phyloP scores from a whole-genome alignment of 2,113 vertebrate species.

The Oxyruncus cristatus region DNA sequence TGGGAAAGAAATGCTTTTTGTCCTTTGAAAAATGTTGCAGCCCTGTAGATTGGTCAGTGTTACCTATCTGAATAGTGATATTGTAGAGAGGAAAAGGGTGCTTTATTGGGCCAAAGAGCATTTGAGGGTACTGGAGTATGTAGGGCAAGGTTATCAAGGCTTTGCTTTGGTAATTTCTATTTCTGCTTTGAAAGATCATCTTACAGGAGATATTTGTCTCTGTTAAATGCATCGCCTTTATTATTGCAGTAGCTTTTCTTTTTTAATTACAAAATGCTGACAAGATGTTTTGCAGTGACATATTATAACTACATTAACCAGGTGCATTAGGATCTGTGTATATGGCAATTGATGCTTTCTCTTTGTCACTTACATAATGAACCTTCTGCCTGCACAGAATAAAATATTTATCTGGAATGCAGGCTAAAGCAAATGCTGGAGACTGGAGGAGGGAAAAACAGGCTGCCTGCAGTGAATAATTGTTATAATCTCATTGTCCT shows the following conservation, averaged over 20 bases:
- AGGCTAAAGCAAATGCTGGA: constrained; percentile 40
- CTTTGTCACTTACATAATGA: constrained; percentile 62
- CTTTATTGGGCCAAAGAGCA: constrained; percentile 48
- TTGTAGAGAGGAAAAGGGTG: constrained; percentile 32
- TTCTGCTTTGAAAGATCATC: constrained; percentile 42
- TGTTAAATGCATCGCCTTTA: constrained; percentile 27
- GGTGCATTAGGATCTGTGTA: constrained; percentile 47
- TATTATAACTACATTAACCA: constrained; percentile 60
- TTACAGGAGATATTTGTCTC: constrained; percentile 16
- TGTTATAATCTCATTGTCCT: constrained; percentile 69
- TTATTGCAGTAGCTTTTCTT: constrained; percentile 45
- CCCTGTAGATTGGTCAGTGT: constrained; percentile 42
- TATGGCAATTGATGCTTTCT: constrained; percentile 30
- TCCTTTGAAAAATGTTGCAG: constrained; percentile 43
- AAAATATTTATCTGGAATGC: constrained; percentile 62
- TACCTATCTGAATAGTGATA: constrained; percentile 44
- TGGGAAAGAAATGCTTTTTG: constrained; percentile 31
- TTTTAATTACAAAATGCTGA: constrained; percentile 59
- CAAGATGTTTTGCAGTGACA: constrained; percentile 49
- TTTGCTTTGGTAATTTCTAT: constrained; percentile 18
- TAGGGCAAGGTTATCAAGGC: constrained; percentile 45
- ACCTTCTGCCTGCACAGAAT: constrained; percentile 52
- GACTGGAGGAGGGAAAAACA: constrained; percentile 14
- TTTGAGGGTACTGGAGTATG: constrained; percentile 37
- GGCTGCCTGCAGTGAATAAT: constrained; percentile 61